Conservation (phyloP, 2,888 invertebrate species). For the Agrilus mali region DNA sequence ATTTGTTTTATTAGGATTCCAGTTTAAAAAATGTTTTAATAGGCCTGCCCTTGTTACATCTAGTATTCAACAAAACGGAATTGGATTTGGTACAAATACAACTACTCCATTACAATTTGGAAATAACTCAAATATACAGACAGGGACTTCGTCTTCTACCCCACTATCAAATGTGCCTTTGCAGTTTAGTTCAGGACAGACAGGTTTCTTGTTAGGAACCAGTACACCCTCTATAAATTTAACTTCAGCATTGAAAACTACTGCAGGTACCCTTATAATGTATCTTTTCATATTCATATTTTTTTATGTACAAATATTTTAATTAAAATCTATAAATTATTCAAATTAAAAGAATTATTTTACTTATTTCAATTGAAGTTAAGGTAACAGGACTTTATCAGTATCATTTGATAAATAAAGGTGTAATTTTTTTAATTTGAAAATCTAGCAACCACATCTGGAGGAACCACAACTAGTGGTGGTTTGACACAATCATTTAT, state of each 20-base stretch:
- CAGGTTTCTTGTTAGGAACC: conserved; percentile 19
- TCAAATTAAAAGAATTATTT: too few species aligned
- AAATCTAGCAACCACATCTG: conserved; percentile 8
- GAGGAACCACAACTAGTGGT: conserved; percentile 18
- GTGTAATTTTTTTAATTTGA: too few species aligned
- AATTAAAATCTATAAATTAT: too few species aligned
- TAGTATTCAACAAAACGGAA: too few species aligned
- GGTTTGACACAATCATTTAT: conserved; percentile 18
- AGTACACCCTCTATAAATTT: conserved; percentile 20
- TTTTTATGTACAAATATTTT: too few species aligned
- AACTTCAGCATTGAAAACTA: conserved; percentile 18
- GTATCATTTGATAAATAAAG: too few species aligned
- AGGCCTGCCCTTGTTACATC: too few species aligned
- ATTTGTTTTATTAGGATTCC: too few species aligned
- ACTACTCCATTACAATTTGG: conserved; percentile 1
- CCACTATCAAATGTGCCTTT: conserved; percentile 5
- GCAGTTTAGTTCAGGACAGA: conserved; percentile 12
- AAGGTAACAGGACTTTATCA: too few species aligned
- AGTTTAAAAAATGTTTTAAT: too few species aligned
- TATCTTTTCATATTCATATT: too few species aligned
- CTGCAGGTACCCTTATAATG: conserved; percentile 16
- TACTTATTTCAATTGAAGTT: too few species aligned
- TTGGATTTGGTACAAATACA: conserved; percentile 1
- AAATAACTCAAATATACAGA: not conserved
- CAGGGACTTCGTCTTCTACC: not conserved